phyloP scores from a whole-genome alignment of 2,888 invertebrate genomes.

The Dendrolimus pini region DNA sequence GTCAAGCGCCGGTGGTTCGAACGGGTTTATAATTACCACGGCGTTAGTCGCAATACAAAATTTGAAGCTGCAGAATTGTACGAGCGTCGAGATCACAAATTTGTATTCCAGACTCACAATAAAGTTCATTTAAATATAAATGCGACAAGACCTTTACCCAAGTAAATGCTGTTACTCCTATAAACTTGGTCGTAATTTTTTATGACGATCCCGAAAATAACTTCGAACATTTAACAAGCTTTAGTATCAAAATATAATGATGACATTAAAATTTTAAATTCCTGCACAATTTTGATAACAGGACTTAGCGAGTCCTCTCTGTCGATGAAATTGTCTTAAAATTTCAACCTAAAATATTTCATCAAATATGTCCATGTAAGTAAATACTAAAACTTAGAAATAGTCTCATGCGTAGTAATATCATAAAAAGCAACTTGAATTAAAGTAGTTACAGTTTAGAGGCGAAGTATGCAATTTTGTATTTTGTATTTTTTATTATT shows the following conservation, averaged over 20 bases:
- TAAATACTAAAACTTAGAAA: too few relatives aligned
- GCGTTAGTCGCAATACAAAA: conserved; percentile 27
- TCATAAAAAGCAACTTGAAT: too few relatives aligned
- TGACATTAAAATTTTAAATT: conserved; percentile 24
- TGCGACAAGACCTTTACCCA: conserved; percentile 59
- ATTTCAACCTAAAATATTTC: too few relatives aligned
- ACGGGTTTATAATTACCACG: conserved; percentile 25
- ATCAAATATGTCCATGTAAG: too few relatives aligned
- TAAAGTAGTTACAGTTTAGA: too few relatives aligned
- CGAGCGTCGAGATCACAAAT: conserved; percentile 58
- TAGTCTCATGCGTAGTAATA: too few relatives aligned
- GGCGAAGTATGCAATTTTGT: too few relatives aligned
- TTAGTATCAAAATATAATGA: conserved; percentile 37
- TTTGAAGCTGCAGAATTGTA: conserved; percentile 38
- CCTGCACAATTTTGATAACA: conserved; percentile 4
- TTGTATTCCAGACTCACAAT: conserved; percentile 66
- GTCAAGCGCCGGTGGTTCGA: too few relatives aligned
- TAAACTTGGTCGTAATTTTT: conserved; percentile 55
- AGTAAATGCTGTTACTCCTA: conserved; percentile 53
- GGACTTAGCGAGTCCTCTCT: conserved; percentile 5
- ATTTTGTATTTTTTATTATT: too few relatives aligned
- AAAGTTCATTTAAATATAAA: conserved; percentile 70
- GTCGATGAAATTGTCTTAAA: too few relatives aligned
- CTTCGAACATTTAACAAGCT: conserved; percentile 43
- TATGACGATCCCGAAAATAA: conserved; percentile 46